Evolutionary conservation across 2,113 vertebrate genomes (phyloP), one percentile per base, ranked within the genome.

Genomic region (Percopsis transmontana): DNA sequence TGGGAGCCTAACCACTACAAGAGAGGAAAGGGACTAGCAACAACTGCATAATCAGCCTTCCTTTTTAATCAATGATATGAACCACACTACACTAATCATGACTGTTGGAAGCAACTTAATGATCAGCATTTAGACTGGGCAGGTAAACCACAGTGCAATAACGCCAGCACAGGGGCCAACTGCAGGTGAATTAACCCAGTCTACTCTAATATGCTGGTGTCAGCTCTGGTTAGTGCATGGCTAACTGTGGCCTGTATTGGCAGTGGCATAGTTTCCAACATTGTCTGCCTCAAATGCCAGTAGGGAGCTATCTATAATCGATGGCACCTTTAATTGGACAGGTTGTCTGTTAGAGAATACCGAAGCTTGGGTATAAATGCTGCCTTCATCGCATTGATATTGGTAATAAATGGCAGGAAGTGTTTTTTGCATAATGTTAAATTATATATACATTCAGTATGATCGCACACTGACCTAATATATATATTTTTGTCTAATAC

Each of bases 161-260:
- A 66, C 94, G 93, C 94, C 94, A 94, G 95, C 95, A 94, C 96
- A 94, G 92, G 94, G 94, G 95, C 86, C 87, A 89, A 95, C 92
- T 95, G 95, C 94, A 94, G 93, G 94, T 94, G 95, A 95, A 95
- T 95, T 96, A 95, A 95, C 93, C 95, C 93, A 93, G 94, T 95
- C 95, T 95, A 93, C 93, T 94, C 94, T 96, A 96, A 97, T 96
- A 94, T 95, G 94, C 92, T 84, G 82, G 69, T 96, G 96, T 96
- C 96, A 96, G 91, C 94, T 96, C 91, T 94, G 93, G 91, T 97
- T 97, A 96, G 94, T 86, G 93, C 91, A 85, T 89, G 73, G 68
- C 84, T 92, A 93, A 90, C 91, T 88, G 92, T 69, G 87, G 76
- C 90, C 88, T 90, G 89, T 91, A 94, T 94, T 94, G 91, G 91